A percentile compares a stretch with the other conserved stretches of the same genome.
phyloP scores from a whole-genome alignment of 2,888 invertebrate species.

The Morinoia aosen region DNA sequence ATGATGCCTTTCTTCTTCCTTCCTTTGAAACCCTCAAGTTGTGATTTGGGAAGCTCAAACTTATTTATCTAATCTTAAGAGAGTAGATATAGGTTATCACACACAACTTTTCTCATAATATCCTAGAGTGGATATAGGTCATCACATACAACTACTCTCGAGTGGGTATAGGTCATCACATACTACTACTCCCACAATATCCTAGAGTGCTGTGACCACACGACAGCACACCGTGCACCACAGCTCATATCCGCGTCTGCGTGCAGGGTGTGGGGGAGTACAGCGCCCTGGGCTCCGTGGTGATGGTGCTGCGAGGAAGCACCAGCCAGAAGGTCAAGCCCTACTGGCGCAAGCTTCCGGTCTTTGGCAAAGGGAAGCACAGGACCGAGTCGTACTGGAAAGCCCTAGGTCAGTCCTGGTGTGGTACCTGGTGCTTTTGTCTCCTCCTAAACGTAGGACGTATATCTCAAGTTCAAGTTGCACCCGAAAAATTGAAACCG shows the following conservation, averaged over 20 bases:
- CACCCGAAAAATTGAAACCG: not conserved
- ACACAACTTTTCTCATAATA: too few relatives aligned
- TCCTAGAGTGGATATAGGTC: too few relatives aligned
- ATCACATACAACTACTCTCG: too few relatives aligned
- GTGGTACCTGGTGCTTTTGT: not conserved
- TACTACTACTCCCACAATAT: too few relatives aligned
- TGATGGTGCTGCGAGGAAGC: constrained; percentile 62
- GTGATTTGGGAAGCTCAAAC: too few relatives aligned
- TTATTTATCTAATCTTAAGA: too few relatives aligned
- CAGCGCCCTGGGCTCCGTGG: constrained; percentile 54
- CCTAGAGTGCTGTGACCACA: not conserved
- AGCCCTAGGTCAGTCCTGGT: constrained; percentile 56
- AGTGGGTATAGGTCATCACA: too few relatives aligned
- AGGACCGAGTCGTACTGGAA: constrained; percentile 64
- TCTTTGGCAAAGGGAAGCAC: constrained; percentile 60
- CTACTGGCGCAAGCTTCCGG: constrained; percentile 58
- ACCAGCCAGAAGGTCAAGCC: constrained; percentile 61
- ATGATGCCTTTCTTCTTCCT: too few relatives aligned
- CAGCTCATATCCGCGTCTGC: not conserved
- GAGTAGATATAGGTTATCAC: too few relatives aligned
- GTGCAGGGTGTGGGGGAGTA: constrained; percentile 46
- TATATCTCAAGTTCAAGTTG: not conserved
- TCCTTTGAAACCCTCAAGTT: too few relatives aligned
- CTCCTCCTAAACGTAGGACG: not conserved
- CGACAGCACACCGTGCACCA: not conserved